Base-by-base conservation (phyloP, 2,888 invertebrate genomes). In the Diadegma fenestrale region DNA sequence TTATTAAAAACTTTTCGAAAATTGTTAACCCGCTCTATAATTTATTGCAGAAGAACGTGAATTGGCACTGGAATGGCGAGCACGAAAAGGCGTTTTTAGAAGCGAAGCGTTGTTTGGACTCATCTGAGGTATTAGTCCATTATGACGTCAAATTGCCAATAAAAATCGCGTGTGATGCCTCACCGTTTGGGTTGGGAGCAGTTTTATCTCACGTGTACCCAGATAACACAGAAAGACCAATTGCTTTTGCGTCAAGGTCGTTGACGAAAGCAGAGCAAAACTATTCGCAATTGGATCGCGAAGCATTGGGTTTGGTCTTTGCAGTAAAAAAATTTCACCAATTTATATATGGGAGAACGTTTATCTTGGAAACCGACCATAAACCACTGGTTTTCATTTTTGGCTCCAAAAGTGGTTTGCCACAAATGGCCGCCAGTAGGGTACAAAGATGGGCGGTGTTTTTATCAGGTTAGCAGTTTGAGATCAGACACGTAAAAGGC, bases 111-210 rank as follows among this genome's bases (percentile, higher is more conserved):
- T 19, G 19, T 1, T n/a, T 51, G 7, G 8, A 6, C 4, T 5
- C 54, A 0, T 64, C 75, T 12, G n/a, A 80, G 8, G 85, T 89
- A 2, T 66, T 89, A 26, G 72, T 58, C 1, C 88, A 88, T 77
- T 90, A 84, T 63, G 81, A 89, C 75, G 63, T 81, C 2, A 37
- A 80, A 30, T 30, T 86, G 10, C 89, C 88, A 19, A 58, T 94
- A 4, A 82, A 88, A n/a, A 78, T 94, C 3, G 90, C 93, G 0
- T 91, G 92, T 51, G 94, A 94, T 89, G 94, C 94, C 0, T 92
- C 91, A n/a, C 90, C 91, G 3, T 87, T 88, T 33, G 92, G 92
- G 6, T 33, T 93, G 12, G 93, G 91, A 0, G 89, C 92, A 14
- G 91, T 90, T 12, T 58, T 90, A 8, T 82, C 87, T 19, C 89